These are phyloP conservation scores for Spilarctia lutea DNA, from an alignment of 2,888 invertebrate species.

Conservation along the genomic window DNA sequence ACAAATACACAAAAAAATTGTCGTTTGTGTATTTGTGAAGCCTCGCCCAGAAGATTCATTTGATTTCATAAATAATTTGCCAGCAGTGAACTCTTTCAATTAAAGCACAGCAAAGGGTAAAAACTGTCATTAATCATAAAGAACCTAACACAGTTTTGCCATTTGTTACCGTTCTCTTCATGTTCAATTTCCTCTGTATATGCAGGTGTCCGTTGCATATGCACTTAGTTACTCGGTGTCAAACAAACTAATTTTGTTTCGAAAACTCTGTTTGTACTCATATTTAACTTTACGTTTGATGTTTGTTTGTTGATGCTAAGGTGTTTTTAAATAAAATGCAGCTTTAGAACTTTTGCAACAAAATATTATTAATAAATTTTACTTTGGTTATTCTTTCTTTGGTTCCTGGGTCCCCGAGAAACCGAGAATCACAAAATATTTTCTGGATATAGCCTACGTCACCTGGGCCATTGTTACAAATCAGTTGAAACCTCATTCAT, in stretches of 20 bases:
- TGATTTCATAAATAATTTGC: background rate
- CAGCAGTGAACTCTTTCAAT: background rate
- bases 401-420: background rate
- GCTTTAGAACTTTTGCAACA: background rate
- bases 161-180: conserved; percentile 5
- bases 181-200: conserved; percentile 10
- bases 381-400: background rate
- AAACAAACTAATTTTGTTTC: background rate
- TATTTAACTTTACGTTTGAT: background rate
- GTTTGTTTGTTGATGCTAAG: background rate
- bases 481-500: too few relatives aligned
- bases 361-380: background rate
- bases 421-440: background rate
- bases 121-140: conserved; percentile 7
- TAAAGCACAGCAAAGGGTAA: background rate
- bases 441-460: background rate
- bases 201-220: conserved; percentile 5
- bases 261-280: background rate
- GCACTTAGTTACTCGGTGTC: background rate
- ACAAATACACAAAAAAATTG: too few relatives aligned
- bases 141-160: conserved; percentile 11
- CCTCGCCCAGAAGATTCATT: too few relatives aligned
- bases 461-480: too few relatives aligned
- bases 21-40: too few relatives aligned
- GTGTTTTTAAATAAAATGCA: background rate